A percentile compares a stretch with the other conserved stretches of the same genome.
These are phyloP conservation scores for Catocala fraxini DNA, from an alignment of 2,888 invertebrate genomes.

Conservation along the genomic window DNA sequence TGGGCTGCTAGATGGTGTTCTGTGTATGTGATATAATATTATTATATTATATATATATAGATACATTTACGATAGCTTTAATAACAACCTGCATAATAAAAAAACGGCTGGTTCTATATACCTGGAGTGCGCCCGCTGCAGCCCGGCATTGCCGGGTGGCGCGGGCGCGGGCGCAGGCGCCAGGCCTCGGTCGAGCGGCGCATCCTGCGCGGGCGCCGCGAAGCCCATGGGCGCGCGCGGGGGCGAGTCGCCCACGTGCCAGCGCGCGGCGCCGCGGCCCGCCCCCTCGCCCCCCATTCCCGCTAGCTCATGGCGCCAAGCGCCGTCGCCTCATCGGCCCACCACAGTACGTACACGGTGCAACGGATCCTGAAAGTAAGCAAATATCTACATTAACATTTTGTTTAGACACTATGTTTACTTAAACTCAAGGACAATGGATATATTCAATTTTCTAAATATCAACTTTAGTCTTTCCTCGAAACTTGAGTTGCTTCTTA, in stretches of 20 bases:
- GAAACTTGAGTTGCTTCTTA: no score
- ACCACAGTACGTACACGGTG: constrained; percentile 64
- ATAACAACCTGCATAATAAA: no score
- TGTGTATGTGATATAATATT: no score
- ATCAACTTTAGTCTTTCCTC: no score
- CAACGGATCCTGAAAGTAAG: constrained; percentile 32
- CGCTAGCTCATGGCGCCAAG: constrained; percentile 84
- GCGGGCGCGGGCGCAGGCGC: constrained; percentile 82
- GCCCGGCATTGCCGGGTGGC: constrained; percentile 72
- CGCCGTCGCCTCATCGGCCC: constrained; percentile 73
- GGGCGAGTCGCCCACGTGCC: constrained; percentile 89
- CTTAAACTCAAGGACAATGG: no score
- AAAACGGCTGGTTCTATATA: constrained; percentile 37
- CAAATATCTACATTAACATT: constrained; percentile 1
- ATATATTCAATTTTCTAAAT: no score
- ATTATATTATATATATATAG: no score
- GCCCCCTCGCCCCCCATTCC: constrained; percentile 88
- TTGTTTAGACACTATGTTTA: no score
- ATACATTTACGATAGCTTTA: no score
- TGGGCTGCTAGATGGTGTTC: no score
- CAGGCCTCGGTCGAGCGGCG: constrained; percentile 86
- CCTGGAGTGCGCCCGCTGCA: constrained; percentile 92
- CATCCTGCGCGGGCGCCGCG: constrained; percentile 87
- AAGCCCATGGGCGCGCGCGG: constrained; percentile 87
- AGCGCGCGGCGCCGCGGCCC: constrained; percentile 89